Evolutionary conservation across 2,113 vertebrate species (phyloP).

Genomic region (Erpornis zantholeuca): DNA sequence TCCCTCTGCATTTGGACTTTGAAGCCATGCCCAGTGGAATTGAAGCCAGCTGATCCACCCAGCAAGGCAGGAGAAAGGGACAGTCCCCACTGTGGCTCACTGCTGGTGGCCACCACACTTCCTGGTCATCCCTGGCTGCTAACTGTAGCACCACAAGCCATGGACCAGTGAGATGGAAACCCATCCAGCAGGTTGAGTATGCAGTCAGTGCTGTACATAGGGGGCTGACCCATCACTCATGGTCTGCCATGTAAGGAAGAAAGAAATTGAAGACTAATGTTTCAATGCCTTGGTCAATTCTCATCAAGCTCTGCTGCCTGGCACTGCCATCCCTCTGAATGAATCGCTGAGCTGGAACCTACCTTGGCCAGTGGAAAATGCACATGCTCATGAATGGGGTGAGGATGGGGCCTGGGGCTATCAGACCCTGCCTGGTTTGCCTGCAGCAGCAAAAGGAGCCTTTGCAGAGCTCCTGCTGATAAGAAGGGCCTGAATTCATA

Average conservation of each 20-base stretch:
- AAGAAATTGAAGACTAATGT: neutral
- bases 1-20: neutral
- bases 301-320: neutral
- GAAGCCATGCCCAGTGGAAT: neutral
- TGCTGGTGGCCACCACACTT: accelerated
- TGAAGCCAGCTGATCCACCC: neutral
- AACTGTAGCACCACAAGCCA: accelerated
- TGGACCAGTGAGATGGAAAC: neutral
- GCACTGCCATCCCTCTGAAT: neutral
- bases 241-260: neutral
- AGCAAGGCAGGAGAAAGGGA: neutral
- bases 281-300: neutral
- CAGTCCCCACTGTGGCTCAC: neutral
- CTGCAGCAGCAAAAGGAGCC: neutral
- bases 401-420: neutral
- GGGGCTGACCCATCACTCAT: neutral
- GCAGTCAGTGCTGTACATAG: neutral
- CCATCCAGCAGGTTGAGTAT: neutral
- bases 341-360: neutral
- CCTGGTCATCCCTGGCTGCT: neutral
- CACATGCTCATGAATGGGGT: neutral
- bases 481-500: neutral
- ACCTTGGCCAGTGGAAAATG: neutral
- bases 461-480: neutral
- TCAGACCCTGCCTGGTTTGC: neutral